These are phyloP conservation scores for Caenorhabditis sp. DNA, from an alignment of 2,888 invertebrate species.

Conservation along the genomic window DNA sequence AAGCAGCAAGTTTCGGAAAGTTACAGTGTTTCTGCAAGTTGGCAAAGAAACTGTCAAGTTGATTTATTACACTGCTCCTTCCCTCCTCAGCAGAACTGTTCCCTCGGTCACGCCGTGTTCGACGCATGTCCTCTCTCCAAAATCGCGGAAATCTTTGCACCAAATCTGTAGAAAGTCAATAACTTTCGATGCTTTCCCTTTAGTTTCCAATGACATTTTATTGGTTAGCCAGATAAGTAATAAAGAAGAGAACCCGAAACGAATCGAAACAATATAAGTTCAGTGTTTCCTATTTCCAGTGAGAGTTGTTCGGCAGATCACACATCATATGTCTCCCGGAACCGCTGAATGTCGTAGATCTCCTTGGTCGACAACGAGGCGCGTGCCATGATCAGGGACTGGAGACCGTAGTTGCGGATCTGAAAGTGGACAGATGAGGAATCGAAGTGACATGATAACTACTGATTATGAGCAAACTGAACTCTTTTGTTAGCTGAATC, in stretches of 20 bases:
- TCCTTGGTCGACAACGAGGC: conserved; percentile 68
- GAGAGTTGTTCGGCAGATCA: too few relatives aligned
- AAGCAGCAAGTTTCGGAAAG: too few relatives aligned
- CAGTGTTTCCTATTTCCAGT: conserved; percentile 18
- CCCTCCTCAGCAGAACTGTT: not conserved
- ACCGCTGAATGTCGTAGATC: conserved; percentile 60
- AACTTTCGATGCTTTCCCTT: conserved; percentile 17
- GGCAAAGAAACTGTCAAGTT: too few relatives aligned
- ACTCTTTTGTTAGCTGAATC: conserved; percentile 31
- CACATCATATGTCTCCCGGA: conserved; percentile 55
- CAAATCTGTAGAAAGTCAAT: conserved; percentile 27
- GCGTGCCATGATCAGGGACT: conserved; percentile 73
- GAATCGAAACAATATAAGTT: conserved; percentile 32
- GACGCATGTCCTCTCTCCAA: not conserved
- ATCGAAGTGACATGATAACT: not conserved
- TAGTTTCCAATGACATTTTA: conserved; percentile 32
- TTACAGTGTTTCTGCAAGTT: too few relatives aligned
- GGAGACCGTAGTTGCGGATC: conserved; percentile 70
- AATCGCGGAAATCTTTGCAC: conserved; percentile 14
- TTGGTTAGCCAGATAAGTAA: conserved; percentile 52
- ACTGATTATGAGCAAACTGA: conserved; percentile 14
- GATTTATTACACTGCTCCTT: too few relatives aligned
- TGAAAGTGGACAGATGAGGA: conserved; percentile 29
- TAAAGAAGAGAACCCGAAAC: conserved; percentile 36
- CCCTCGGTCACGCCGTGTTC: not conserved